Evolutionary conservation across 2,797 vertebrate genomes (phyloP).

Genomic region (Netta rufina): DNA sequence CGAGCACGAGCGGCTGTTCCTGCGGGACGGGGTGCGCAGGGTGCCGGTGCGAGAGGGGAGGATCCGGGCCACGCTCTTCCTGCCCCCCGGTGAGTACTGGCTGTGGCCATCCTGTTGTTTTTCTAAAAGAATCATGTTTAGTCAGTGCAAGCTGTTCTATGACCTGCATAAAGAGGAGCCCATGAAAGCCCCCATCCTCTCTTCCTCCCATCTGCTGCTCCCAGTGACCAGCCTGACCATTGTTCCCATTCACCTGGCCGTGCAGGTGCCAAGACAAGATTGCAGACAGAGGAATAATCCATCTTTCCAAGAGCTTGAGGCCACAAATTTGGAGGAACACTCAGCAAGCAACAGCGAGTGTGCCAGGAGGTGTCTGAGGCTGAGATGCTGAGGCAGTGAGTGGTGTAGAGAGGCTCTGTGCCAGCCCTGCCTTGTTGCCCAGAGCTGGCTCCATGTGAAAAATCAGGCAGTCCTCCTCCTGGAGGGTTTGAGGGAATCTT

Average conservation of each 20-base stretch:
- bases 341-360: background rate
- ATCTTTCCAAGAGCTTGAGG: background rate
- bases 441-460: background rate
- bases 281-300: background rate
- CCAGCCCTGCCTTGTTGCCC: background rate
- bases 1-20: slow-evolving; percentile 74
- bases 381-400: background rate
- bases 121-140: background rate
- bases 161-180: background rate
- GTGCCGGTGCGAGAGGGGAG: slow-evolving; percentile 78
- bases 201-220: fast-evolving
- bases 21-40: slow-evolving; percentile 79
- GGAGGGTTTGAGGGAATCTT: background rate
- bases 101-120: background rate
- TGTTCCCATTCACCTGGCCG: background rate
- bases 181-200: background rate
- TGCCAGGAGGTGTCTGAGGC: background rate
- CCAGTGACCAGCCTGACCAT: background rate
- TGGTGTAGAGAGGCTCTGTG: background rate
- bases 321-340: background rate
- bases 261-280: fast-evolving
- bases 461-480: background rate
- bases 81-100: slow-evolving; percentile 77
- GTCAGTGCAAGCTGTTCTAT: background rate
- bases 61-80: slow-evolving; percentile 80